phyloP scores from a whole-genome alignment of 2,113 vertebrate genomes.

The Ptilonorhynchus violaceus region DNA sequence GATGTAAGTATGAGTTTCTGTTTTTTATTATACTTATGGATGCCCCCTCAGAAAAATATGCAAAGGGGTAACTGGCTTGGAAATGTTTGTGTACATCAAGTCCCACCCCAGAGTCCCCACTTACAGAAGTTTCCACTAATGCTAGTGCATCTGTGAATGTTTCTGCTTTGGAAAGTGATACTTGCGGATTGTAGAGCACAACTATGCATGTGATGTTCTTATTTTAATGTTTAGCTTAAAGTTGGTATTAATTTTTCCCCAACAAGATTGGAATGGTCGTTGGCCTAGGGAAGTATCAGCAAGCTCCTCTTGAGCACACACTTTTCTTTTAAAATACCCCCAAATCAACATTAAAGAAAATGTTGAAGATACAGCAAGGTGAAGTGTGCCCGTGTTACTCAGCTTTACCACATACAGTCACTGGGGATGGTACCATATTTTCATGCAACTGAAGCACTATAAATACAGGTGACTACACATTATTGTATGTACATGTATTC shows the following conservation, averaged over 20 bases:
- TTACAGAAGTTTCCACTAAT: slow-evolving; percentile 72
- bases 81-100: slow-evolving; percentile 69
- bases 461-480: neutral
- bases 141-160: slow-evolving; percentile 70
- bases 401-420: neutral
- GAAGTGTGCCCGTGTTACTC: neutral
- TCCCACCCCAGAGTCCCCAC: slow-evolving; percentile 70
- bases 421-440: slow-evolving; percentile 10
- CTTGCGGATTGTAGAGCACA: slow-evolving; percentile 49
- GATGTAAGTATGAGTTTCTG: slow-evolving; percentile 99
- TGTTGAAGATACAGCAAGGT: slow-evolving; percentile 14
- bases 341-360: slow-evolving; percentile 8
- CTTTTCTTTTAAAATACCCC: slow-evolving; percentile 19
- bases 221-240: slow-evolving; percentile 64
- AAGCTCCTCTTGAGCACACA: neutral
- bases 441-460: neutral
- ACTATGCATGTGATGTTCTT: slow-evolving; percentile 69
- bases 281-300: slow-evolving; percentile 35
- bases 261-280: slow-evolving; percentile 25
- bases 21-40: slow-evolving; percentile 98
- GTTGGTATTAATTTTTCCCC: slow-evolving; percentile 39
- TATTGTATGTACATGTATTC: slow-evolving; percentile 5
- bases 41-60: slow-evolving; percentile 98
- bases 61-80: slow-evolving; percentile 96
- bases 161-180: slow-evolving; percentile 59